These are phyloP conservation scores for Corythaixoides concolor DNA, from an alignment of 2,113 vertebrate genomes.

Conservation along the genomic window DNA sequence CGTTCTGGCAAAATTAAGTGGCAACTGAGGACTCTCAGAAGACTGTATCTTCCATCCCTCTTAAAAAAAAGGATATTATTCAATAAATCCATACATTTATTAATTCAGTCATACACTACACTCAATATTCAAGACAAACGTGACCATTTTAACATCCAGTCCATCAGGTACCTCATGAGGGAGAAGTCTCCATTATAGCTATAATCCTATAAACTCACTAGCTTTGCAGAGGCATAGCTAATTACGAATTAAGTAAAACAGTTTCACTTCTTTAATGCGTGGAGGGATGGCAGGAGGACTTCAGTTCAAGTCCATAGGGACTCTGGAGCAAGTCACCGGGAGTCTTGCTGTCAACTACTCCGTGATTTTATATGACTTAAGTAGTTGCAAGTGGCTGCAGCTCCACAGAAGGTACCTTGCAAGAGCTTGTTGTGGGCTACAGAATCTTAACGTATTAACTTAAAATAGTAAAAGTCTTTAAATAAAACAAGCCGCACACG, in stretches of 20 bases:
- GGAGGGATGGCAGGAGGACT: neutral
- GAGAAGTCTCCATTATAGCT: neutral
- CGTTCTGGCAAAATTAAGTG: neutral
- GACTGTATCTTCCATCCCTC: neutral
- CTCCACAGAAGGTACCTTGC: neutral
- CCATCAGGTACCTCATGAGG: neutral
- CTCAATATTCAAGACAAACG: neutral
- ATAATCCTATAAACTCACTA: neutral
- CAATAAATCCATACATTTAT: neutral
- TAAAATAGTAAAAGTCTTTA: constrained; percentile 1
- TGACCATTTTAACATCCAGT: neutral
- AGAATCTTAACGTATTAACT: neutral
- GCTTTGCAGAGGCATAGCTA: neutral
- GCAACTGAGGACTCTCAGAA: constrained; percentile 1
- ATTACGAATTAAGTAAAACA: neutral
- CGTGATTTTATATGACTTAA: neutral
- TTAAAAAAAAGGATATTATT: neutral
- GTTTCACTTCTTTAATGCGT: neutral
- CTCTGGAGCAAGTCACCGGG: neutral
- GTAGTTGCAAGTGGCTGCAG: neutral
- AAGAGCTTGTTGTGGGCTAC: neutral
- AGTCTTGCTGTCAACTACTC: neutral
- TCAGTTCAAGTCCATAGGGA: neutral
- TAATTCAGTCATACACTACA: neutral
- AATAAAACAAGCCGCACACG: neutral